A percentile compares a stretch with the other conserved stretches of the same genome.
phyloP scores from a whole-genome alignment of 2,888 invertebrate species.

The Eremobia ochroleuca region DNA sequence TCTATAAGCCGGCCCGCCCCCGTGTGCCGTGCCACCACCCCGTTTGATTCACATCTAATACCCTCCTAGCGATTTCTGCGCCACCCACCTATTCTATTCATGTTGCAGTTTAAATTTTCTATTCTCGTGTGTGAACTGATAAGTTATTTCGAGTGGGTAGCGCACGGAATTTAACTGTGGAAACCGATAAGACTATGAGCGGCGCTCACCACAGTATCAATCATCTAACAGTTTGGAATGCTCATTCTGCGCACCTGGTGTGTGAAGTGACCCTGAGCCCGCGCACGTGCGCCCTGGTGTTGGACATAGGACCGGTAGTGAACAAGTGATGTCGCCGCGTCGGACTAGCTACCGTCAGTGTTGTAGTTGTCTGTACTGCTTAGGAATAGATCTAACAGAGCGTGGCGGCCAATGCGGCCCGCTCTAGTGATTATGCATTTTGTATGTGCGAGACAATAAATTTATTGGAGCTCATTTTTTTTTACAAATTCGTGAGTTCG shows the following conservation, averaged over 20 bases:
- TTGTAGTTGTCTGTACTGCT: slow-evolving; percentile 62
- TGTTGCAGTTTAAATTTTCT: slow-evolving; percentile 56
- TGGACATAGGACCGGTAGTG: slow-evolving; percentile 64
- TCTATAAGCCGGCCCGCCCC: slow-evolving; percentile 84
- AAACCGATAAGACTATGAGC: slow-evolving; percentile 85
- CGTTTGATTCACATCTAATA: slow-evolving; percentile 84
- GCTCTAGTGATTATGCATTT: slow-evolving; percentile 80
- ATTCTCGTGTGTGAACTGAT: slow-evolving; percentile 56
- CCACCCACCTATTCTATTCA: slow-evolving; percentile 71
- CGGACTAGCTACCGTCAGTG: slow-evolving; percentile 45
- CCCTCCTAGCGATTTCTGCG: slow-evolving; percentile 76
- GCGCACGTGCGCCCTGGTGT: slow-evolving; percentile 73
- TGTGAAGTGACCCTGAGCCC: slow-evolving; percentile 80
- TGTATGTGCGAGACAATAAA: slow-evolving; percentile 90
- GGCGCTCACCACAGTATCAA: slow-evolving; percentile 86
- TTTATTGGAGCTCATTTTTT: slow-evolving; percentile 80
- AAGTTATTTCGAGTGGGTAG: slow-evolving; percentile 70
- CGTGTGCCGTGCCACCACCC: slow-evolving; percentile 75
- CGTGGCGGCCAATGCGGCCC: slow-evolving; percentile 63
- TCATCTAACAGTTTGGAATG: slow-evolving; percentile 87
- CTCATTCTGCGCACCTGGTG: slow-evolving; percentile 84
- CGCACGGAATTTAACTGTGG: slow-evolving; percentile 81
- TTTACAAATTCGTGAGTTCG: slow-evolving; percentile 72
- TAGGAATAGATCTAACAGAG: slow-evolving; percentile 72
- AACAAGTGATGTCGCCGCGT: slow-evolving; percentile 55